A percentile compares a stretch with the other conserved stretches of the same genome.
Conservation (phyloP, 2,797 vertebrate genomes). For the Bradypus variegatus region DNA sequence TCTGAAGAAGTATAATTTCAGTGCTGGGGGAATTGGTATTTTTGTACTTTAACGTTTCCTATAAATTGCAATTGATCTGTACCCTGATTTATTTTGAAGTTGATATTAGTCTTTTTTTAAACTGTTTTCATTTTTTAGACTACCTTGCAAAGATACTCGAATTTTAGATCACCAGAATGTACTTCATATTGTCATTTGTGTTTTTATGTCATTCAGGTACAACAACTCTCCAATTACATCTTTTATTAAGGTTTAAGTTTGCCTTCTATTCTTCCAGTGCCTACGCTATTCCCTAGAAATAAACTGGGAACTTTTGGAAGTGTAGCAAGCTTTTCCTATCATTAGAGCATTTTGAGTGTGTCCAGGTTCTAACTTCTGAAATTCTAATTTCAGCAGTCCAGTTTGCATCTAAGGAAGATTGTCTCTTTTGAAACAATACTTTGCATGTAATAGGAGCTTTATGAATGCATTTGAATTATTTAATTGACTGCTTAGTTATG, state of each 20-base stretch:
- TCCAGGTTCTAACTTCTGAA: background rate
- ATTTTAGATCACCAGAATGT: background rate
- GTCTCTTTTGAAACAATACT: slow-evolving; percentile 19
- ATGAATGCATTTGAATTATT: slow-evolving; percentile 6
- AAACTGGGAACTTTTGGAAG: background rate
- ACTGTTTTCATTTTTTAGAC: background rate
- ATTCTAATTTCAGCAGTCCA: background rate
- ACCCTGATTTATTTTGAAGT: slow-evolving; percentile 22
- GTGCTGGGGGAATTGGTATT: background rate
- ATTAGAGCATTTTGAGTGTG: background rate
- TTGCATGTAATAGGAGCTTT: background rate
- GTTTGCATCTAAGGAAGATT: background rate
- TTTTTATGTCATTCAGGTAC: background rate
- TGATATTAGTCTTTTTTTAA: background rate
- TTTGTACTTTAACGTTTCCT: slow-evolving; percentile 21
- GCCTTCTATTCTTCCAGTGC: background rate
- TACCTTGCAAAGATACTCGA: background rate
- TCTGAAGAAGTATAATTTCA: slow-evolving; percentile 17
- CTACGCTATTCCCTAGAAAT: background rate
- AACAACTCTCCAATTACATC: background rate
- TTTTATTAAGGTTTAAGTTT: background rate
- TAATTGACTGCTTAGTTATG: background rate
- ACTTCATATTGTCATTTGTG: background rate
- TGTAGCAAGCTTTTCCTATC: background rate
- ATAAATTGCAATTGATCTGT: background rate